Conservation (phyloP, 2,888 invertebrate species). For the Mythimna pallens region DNA sequence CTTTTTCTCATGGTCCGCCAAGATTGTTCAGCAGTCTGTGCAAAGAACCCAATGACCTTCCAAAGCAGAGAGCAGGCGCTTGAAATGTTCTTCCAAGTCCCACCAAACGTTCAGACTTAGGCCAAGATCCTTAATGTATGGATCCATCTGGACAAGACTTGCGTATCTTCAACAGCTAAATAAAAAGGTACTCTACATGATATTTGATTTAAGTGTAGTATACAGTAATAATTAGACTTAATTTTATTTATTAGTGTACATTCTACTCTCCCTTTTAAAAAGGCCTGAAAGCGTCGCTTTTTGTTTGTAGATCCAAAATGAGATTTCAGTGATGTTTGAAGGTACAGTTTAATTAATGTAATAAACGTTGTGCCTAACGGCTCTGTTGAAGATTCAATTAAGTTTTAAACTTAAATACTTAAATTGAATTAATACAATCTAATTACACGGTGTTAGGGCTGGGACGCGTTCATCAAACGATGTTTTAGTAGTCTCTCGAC, state of each 20-base stretch:
- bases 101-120: too few relatives aligned
- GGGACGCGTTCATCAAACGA: slow-evolving; percentile 52
- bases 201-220: background rate
- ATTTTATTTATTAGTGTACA: slow-evolving; percentile 46
- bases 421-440: slow-evolving; percentile 63
- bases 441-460: slow-evolving; percentile 56
- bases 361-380: slow-evolving; percentile 64
- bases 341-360: slow-evolving; percentile 67
- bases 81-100: too few relatives aligned
- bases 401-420: slow-evolving; percentile 66
- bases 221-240: slow-evolving; percentile 36
- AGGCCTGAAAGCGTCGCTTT: slow-evolving; percentile 45
- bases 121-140: too few relatives aligned
- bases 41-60: too few relatives aligned
- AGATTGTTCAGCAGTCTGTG: too few relatives aligned
- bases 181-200: background rate
- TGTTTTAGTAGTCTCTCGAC: background rate
- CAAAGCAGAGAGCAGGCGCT: too few relatives aligned
- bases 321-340: slow-evolving; percentile 65
- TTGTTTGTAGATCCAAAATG: slow-evolving; percentile 62
- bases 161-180: too few relatives aligned
- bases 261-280: slow-evolving; percentile 47
- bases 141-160: too few relatives aligned
- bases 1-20: too few relatives aligned
- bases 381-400: slow-evolving; percentile 65